A percentile compares a stretch with the other conserved stretches of the same genome.
Evolutionary conservation across 2,888 invertebrate species (phyloP).

Genomic region (Caenorhabditis zanzibari): DNA sequence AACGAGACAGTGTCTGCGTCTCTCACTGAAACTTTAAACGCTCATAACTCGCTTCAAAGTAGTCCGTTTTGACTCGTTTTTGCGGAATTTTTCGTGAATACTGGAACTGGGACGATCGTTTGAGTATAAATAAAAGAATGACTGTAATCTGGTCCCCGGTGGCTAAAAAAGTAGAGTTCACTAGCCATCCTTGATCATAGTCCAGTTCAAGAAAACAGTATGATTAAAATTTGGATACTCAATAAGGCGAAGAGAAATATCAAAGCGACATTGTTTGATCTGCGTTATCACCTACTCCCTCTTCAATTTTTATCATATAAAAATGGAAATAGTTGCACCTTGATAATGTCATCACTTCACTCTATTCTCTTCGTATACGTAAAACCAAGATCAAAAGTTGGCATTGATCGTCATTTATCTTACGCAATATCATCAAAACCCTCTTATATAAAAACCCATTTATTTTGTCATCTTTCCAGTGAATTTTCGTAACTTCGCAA

Average conservation of each 20-base stretch:
- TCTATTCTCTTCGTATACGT: constrained; percentile 20
- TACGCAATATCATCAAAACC: constrained; percentile 45
- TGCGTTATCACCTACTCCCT: constrained; percentile 52
- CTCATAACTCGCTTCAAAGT: too few relatives aligned
- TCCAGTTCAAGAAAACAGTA: neutral
- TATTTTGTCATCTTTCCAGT: constrained; percentile 12
- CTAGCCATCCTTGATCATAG: too few relatives aligned
- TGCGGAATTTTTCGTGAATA: too few relatives aligned
- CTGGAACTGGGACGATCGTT: too few relatives aligned
- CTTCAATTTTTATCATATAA: constrained; percentile 6
- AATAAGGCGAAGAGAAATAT: neutral
- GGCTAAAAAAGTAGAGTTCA: too few relatives aligned
- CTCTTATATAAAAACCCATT: neutral
- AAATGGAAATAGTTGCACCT: constrained; percentile 12
- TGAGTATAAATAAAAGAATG: too few relatives aligned
- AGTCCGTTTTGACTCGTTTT: too few relatives aligned
- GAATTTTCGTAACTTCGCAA: constrained; percentile 20
- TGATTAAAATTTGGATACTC: too few relatives aligned
- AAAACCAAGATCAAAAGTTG: constrained; percentile 47
- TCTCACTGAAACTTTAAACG: too few relatives aligned
- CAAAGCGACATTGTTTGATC: constrained; percentile 43
- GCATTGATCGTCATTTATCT: constrained; percentile 6
- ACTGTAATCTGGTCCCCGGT: too few relatives aligned
- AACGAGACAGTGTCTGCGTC: too few relatives aligned
- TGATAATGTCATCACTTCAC: constrained; percentile 37